Base-by-base conservation (phyloP, 2,888 invertebrate species). In the Amphipoea lucens region DNA sequence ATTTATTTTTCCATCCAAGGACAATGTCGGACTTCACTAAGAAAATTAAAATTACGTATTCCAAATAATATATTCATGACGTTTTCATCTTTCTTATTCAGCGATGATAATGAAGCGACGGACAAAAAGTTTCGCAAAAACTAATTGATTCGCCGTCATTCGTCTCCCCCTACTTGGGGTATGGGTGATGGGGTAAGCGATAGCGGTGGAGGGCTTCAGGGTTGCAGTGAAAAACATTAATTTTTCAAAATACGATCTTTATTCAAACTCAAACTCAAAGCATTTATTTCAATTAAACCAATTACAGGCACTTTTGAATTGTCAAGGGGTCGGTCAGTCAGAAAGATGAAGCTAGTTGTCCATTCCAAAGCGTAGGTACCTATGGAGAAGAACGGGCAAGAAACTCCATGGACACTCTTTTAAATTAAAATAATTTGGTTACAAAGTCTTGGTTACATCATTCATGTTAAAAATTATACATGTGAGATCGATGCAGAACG, bases 111-210 rank as follows among this genome's bases (percentile, higher is more conserved):
- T 91, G 92, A 92, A 89, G 87, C 79, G 77, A 75, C 87, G 84
- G 84, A 89, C 88, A 91, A 93, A 91, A 93, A 92, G 88, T 90
- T 90, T 79, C 81, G 79, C 88, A 90, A 91, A 90, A 92, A 91
- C 91, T 93, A 93, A 94, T 94, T 94, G 93, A 92, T 94, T 92
- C 91, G 62, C 83, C 86, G 87, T 89, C 90, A 91, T 91, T 90
- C 85, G 82, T 83, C 78, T 90, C 86, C 88, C 87, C 87, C 81
- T 79, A 73, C 76, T 85, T 87, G 42, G 66, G n/a, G 54, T 29
- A 12, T 79, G 88, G 88, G 51, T 6, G 17, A 89, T 83, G 77
- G 70, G 0, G 74, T 51, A 82, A 78, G 81, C 72, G 54, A 5
- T 14, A 72, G 86, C 83, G 88, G 17, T 12, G 3, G 29, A 36